A percentile compares a stretch with the other conserved stretches of the same genome.
These are phyloP conservation scores for Penaeus vannamei DNA, from an alignment of 1,140 invertebrate species.

Conservation along the genomic window DNA sequence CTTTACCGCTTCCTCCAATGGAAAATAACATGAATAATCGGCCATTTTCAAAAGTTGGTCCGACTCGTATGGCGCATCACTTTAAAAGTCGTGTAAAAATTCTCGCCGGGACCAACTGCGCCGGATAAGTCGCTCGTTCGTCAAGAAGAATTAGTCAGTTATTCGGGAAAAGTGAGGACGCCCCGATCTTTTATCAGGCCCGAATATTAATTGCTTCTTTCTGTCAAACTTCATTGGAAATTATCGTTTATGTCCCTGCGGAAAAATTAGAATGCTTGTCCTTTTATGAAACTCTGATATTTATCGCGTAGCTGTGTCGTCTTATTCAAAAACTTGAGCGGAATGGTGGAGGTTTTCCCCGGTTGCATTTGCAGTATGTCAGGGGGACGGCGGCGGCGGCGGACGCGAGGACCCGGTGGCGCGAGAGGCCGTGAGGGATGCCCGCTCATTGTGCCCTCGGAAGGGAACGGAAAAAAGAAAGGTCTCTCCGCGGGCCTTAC, in stretches of 20 bases:
- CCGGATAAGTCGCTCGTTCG: conserved; percentile 62
- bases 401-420: not conserved
- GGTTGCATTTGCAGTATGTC: conserved; percentile 34
- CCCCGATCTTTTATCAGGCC: conserved; percentile 61
- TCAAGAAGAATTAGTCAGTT: conserved; percentile 63
- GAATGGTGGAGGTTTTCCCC: conserved; percentile 26
- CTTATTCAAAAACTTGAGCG: conserved; percentile 56
- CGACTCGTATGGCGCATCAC: too few relatives aligned
- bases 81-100: too few relatives aligned
- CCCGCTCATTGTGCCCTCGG: not conserved
- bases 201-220: conserved; percentile 63
- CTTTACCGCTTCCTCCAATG: conserved; percentile 60
- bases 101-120: conserved; percentile 43
- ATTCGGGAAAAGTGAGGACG: conserved; percentile 57
- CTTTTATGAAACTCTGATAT: conserved; percentile 56
- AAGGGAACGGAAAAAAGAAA: not conserved
- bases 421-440: conserved; percentile 1
- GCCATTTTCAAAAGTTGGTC: conserved; percentile 32
- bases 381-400: not conserved
- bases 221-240: conserved; percentile 55
- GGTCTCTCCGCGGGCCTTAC: not conserved
- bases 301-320: conserved; percentile 57
- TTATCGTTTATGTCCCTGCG: conserved; percentile 49
- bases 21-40: conserved; percentile 61
- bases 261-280: not conserved